These are phyloP conservation scores for Cisticola juncidis DNA, from an alignment of 2,113 vertebrate genomes.

Conservation along the genomic window DNA sequence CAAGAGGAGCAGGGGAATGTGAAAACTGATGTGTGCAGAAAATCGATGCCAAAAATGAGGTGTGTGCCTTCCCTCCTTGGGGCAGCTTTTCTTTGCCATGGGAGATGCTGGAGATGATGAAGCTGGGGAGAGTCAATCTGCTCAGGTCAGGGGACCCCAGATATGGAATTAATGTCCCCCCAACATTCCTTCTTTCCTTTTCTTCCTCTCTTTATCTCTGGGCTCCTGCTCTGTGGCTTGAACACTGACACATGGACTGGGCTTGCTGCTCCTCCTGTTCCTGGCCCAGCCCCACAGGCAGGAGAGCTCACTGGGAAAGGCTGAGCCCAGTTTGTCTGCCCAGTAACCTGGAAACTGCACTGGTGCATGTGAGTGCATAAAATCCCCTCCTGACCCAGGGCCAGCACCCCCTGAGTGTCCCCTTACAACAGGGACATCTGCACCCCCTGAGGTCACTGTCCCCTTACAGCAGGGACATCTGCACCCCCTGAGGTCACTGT, in stretches of 20 bases:
- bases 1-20: background rate
- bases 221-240: background rate
- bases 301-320: background rate
- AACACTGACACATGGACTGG: background rate
- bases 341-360: conserved; percentile 51
- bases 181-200: background rate
- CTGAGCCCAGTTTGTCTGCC: conserved; percentile 34
- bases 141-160: background rate
- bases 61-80: accelerated
- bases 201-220: background rate
- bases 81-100: background rate
- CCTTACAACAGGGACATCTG: background rate
- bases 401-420: conserved; percentile 26
- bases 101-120: background rate
- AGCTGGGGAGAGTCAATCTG: background rate
- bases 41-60: background rate
- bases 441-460: background rate
- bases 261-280: background rate
- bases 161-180: background rate
- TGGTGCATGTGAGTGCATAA: background rate
- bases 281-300: background rate
- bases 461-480: background rate
- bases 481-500: background rate
- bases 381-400: conserved; percentile 10
- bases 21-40: background rate